A percentile compares a stretch with the other conserved stretches of the same genome.
Conservation (phyloP, 1,140 invertebrate species). For the Ptiloglossa arizonensis region DNA sequence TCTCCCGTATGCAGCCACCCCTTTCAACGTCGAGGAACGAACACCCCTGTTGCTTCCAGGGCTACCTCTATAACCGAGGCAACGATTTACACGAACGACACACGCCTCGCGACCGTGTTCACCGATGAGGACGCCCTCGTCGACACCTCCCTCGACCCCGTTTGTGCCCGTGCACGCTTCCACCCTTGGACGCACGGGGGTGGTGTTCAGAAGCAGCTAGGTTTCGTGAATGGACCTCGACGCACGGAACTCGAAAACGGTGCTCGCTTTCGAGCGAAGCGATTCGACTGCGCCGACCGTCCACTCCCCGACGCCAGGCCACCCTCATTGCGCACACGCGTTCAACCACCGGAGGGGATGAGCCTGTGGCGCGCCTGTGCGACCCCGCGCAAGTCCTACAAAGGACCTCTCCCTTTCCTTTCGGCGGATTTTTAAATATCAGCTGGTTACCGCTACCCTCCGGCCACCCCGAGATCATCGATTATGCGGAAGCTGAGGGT, state of each 20-base stretch:
- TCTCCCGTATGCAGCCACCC: conserved; percentile 20
- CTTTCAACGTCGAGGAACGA: background rate
- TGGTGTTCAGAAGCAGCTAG: conserved; percentile 7
- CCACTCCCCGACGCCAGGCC: conserved; percentile 57
- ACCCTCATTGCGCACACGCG: conserved; percentile 31
- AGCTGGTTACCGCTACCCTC: conserved; percentile 8
- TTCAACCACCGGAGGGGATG: conserved; percentile 23
- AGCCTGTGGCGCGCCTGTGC: conserved; percentile 64
- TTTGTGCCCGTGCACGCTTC: conserved; percentile 1
- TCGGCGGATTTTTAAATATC: conserved; percentile 38
- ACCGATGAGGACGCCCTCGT: background rate
- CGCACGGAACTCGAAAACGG: conserved; percentile 48
- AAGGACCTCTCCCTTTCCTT: conserved; percentile 58
- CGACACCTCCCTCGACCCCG: background rate
- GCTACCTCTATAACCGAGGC: background rate
- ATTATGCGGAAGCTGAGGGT: background rate
- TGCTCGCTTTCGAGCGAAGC: conserved; percentile 51
- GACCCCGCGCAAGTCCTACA: conserved; percentile 55
- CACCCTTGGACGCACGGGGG: conserved; percentile 6
- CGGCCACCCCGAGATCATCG: background rate
- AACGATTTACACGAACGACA: background rate
- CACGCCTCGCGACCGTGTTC: conserved; percentile 27
- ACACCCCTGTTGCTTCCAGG: background rate
- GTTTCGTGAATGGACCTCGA: conserved; percentile 70
- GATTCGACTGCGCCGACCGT: conserved; percentile 58